These are phyloP conservation scores for Eulemur mongoz DNA, from an alignment of 2,797 vertebrate species.

Conservation along the genomic window DNA sequence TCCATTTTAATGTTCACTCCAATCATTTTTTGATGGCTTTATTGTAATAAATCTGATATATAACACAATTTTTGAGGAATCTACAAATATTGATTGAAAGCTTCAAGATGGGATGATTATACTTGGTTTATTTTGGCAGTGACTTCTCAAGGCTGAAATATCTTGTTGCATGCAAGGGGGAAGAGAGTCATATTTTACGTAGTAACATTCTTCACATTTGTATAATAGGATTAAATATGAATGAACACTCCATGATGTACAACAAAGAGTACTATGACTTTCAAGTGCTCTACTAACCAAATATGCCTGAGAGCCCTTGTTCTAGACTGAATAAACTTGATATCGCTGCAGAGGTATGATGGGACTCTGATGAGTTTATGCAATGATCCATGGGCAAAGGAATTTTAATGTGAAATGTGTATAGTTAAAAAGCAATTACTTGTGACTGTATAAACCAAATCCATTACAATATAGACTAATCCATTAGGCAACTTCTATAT, in stretches of 20 bases:
- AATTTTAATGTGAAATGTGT: not conserved
- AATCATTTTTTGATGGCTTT: not conserved
- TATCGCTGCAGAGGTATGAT: not conserved
- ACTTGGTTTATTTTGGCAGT: not conserved
- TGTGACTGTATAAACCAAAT: not conserved
- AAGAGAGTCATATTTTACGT: not conserved
- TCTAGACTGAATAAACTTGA: not conserved
- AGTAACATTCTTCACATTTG: accelerated
- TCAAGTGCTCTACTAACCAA: not conserved
- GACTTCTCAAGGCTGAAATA: not conserved
- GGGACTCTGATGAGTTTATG: no score
- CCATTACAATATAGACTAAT: not conserved
- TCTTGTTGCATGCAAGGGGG: accelerated
- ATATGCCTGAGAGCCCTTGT: not conserved
- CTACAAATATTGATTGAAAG: not conserved
- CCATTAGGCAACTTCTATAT: not conserved
- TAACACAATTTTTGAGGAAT: not conserved
- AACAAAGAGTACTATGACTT: not conserved
- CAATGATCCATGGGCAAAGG: not conserved
- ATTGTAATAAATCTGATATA: not conserved
- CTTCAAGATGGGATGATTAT: no score
- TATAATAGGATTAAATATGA: not conserved
- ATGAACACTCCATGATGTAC: not conserved
- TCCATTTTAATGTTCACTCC: not conserved
- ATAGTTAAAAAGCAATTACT: not conserved